Conservation (phyloP, 2,888 invertebrate genomes). For the Seira ritae region DNA sequence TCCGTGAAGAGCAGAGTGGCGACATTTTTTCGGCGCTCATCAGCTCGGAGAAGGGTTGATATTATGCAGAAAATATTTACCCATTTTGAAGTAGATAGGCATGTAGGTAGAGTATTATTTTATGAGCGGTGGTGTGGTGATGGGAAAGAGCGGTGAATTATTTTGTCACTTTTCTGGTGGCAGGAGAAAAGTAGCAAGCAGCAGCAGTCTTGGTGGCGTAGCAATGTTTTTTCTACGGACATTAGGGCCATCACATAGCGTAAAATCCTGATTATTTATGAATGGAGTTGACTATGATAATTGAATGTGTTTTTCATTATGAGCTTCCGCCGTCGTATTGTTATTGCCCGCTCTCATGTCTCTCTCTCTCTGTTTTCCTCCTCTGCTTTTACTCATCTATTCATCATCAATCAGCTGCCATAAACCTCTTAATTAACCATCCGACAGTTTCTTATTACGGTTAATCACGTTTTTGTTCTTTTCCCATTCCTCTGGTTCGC, state of each 20-base stretch:
- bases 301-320: conserved; percentile 60
- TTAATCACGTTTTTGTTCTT: conserved; percentile 63
- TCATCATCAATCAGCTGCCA: conserved; percentile 66
- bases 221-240: conserved; percentile 52
- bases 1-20: no score
- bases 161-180: conserved; percentile 59
- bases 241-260: conserved; percentile 56
- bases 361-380: background rate
- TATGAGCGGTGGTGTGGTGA: background rate
- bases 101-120: background rate
- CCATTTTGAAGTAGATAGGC: background rate
- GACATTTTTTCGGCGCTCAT: no score
- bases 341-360: conserved; percentile 32
- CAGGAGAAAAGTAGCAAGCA: background rate
- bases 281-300: conserved; percentile 60
- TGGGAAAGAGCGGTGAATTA: conserved; percentile 44
- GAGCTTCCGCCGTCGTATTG: conserved; percentile 51
- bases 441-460: conserved; percentile 66
- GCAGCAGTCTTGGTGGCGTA: conserved; percentile 28
- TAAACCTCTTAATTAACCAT: conserved; percentile 66
- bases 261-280: conserved; percentile 63
- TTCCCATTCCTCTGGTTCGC: conserved; percentile 25
- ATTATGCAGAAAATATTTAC: background rate
- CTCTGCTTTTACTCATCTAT: conserved; percentile 52
- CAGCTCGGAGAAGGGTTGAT: background rate